A percentile compares a stretch with the other conserved stretches of the same genome.
Evolutionary conservation across 2,113 vertebrate genomes (phyloP).

Genomic region (Rousettus leschenaultii): DNA sequence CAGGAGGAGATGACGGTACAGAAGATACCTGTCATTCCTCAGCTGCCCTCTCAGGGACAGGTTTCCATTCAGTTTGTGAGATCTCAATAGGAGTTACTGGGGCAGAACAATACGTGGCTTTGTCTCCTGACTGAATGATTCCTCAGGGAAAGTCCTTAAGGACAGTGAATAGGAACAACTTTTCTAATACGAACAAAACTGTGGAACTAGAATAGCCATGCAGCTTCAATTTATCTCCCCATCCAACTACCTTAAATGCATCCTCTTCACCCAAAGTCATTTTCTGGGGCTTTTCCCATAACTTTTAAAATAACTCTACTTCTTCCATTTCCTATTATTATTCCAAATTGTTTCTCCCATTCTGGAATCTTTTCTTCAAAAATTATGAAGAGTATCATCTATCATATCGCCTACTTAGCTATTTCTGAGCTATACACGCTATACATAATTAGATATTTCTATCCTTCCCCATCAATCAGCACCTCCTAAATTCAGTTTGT

Average conservation of each 20-base stretch:
- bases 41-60: neutral
- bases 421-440: neutral
- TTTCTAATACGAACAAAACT: neutral
- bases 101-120: neutral
- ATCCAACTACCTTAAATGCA: neutral
- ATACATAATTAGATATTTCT: conserved; percentile 38
- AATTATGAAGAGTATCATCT: neutral
- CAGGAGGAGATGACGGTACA: neutral
- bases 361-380: neutral
- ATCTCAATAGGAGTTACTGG: neutral
- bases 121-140: neutral
- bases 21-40: neutral
- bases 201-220: neutral
- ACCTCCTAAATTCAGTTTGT: conserved; percentile 44
- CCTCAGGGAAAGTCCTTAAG: neutral
- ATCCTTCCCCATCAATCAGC: conserved; percentile 33
- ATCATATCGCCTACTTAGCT: neutral
- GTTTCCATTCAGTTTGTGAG: neutral
- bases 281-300: neutral
- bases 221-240: neutral
- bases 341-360: neutral
- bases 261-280: neutral
- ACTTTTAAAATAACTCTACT: neutral
- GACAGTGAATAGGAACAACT: neutral
- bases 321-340: neutral